phyloP scores from a whole-genome alignment of 2,113 vertebrate species.

The Hemichromis elongatus region DNA sequence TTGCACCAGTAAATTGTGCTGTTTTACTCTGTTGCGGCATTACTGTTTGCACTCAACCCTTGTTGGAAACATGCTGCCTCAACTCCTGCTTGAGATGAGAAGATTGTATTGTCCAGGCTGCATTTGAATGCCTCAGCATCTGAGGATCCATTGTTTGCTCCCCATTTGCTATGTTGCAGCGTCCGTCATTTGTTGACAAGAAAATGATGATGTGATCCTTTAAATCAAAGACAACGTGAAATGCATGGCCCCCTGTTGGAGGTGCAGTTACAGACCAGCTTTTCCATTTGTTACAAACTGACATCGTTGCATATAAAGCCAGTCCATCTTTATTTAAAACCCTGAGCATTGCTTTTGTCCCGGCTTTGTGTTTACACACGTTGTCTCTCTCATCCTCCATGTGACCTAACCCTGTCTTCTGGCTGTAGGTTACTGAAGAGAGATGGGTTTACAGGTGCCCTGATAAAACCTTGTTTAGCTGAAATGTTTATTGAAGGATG shows the following conservation, averaged over 20 bases:
- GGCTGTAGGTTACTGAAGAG: constrained; percentile 51
- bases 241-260: background rate
- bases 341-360: constrained; percentile 10
- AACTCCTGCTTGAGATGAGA: background rate
- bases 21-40: background rate
- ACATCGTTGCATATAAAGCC: background rate
- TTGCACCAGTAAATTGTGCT: background rate
- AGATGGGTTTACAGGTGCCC: constrained; percentile 24
- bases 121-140: constrained; percentile 2
- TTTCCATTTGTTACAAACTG: background rate
- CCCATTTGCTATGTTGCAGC: background rate
- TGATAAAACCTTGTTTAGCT: background rate
- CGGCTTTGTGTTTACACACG: constrained; percentile 8
- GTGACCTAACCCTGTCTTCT: constrained; percentile 48
- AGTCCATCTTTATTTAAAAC: background rate
- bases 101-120: background rate
- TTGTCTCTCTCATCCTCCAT: constrained; percentile 34
- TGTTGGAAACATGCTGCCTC: background rate
- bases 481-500: background rate
- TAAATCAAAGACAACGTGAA: background rate
- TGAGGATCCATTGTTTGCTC: background rate
- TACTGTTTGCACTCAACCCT: background rate
- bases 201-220: background rate
- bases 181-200: background rate
- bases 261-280: background rate